phyloP scores from a whole-genome alignment of 2,113 vertebrate genomes.

The Daphoenositta chrysoptera region DNA sequence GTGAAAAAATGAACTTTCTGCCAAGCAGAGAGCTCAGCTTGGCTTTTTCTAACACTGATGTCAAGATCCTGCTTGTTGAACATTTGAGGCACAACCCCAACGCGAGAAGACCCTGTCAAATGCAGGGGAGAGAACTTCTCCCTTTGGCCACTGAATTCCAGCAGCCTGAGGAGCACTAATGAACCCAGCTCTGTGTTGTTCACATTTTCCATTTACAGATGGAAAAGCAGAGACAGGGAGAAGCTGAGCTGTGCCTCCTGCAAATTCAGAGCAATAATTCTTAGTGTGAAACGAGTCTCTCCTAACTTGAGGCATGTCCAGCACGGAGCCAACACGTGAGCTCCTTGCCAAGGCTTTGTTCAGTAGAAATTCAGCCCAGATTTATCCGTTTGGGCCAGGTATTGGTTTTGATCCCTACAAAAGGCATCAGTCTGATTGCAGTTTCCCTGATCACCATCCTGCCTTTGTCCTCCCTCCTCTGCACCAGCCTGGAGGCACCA shows the following conservation, averaged over 20 bases:
- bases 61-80: neutral
- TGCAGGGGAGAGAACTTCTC: neutral
- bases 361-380: accelerated
- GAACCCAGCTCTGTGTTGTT: neutral
- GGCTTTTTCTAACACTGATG: neutral
- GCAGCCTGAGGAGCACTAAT: neutral
- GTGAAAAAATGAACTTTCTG: neutral
- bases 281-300: neutral
- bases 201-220: neutral
- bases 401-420: neutral
- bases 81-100: neutral
- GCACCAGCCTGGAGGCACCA: neutral
- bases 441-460: neutral
- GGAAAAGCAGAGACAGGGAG: neutral
- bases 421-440: accelerated
- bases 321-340: accelerated
- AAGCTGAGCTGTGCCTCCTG: neutral
- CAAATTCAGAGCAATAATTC: neutral
- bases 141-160: neutral
- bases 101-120: neutral
- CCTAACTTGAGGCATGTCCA: neutral
- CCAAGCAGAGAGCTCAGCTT: neutral
- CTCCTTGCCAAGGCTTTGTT: neutral
- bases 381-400: neutral
- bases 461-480: neutral